Evolutionary conservation across 2,113 vertebrate species (phyloP).

Genomic region (Scomber colias): DNA sequence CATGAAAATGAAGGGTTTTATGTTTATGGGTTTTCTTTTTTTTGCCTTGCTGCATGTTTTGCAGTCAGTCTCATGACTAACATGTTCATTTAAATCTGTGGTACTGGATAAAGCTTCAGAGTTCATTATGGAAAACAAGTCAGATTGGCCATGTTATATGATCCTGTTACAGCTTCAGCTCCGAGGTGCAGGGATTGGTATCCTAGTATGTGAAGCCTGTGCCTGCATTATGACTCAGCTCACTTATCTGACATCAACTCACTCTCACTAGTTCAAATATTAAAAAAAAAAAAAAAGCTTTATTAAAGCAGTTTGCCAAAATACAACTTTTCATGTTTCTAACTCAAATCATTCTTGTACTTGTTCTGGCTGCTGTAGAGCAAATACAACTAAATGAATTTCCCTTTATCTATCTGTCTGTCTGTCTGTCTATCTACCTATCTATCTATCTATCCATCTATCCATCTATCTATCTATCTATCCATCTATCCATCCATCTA

Average conservation of each 20-base stretch:
- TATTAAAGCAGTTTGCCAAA: background rate
- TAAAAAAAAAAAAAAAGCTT: background rate
- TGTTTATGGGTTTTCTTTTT: background rate
- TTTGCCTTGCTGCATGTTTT: background rate
- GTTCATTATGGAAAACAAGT: constrained; percentile 1
- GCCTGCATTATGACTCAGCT: constrained; percentile 17
- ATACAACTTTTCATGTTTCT: background rate
- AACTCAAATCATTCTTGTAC: background rate
- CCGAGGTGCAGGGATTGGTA: constrained; percentile 1
- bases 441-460: no score
- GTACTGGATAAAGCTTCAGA: background rate
- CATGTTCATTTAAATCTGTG: constrained; percentile 27
- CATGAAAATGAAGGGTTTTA: constrained; percentile 19
- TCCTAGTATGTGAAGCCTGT: background rate
- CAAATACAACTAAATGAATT: no score
- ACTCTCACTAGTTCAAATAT: background rate
- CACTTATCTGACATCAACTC: constrained; percentile 1
- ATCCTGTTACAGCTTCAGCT: background rate
- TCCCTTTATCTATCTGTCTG: no score
- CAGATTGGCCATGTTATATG: background rate
- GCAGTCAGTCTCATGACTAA: constrained; percentile 17
- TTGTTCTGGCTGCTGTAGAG: background rate
- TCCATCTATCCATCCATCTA: no score
- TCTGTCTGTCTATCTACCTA: no score
- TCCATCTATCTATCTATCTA: no score